phyloP scores from a whole-genome alignment of 92 coral and sea anemone genomes.

The Isaurus tuberculatus region DNA sequence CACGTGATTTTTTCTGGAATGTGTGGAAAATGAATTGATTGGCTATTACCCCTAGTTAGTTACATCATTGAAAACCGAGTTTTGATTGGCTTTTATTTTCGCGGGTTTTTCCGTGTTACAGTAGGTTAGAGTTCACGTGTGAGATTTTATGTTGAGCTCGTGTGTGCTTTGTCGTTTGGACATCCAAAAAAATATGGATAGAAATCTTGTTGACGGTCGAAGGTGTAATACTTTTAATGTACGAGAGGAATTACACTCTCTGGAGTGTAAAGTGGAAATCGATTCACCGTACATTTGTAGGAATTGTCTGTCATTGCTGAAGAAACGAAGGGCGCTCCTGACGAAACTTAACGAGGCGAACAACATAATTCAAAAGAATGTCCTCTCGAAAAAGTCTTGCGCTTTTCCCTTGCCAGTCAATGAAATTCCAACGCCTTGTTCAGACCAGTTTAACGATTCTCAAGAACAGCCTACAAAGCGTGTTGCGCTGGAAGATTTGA shows the following conservation, averaged over 20 bases:
- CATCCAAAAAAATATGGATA: neutral
- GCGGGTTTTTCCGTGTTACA: no score
- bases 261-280: slow-evolving; percentile 23
- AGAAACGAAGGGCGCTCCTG: slow-evolving; percentile 52
- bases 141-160: no score
- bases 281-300: neutral
- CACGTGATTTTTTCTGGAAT: neutral
- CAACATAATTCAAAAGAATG: slow-evolving; percentile 39
- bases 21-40: neutral
- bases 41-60: neutral
- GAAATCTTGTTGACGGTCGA: neutral
- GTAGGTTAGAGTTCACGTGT: no score
- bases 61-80: neutral
- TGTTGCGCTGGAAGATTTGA: no score
- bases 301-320: neutral
- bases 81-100: no score
- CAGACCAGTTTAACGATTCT: slow-evolving; percentile 24
- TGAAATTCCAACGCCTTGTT: slow-evolving; percentile 32
- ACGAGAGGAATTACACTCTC: neutral
- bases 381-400: slow-evolving; percentile 35
- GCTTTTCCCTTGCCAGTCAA: slow-evolving; percentile 41
- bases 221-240: neutral
- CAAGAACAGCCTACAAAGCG: neutral
- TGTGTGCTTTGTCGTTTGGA: no score
- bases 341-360: slow-evolving; percentile 47